A percentile compares a stretch with the other conserved stretches of the same genome.
phyloP scores from a whole-genome alignment of 2,888 invertebrate genomes.

The Corbicula japonica region DNA sequence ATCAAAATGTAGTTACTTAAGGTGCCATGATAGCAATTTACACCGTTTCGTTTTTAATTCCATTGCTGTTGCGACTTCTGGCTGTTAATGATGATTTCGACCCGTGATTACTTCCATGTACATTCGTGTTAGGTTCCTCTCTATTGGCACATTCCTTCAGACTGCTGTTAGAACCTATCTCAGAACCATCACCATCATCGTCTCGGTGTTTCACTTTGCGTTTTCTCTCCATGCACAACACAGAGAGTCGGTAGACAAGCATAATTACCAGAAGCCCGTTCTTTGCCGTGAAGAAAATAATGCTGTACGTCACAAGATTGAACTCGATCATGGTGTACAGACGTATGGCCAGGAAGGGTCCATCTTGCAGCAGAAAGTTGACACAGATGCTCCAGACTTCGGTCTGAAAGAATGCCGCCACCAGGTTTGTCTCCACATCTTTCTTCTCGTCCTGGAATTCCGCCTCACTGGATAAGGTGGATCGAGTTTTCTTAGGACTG shows the following conservation, averaged over 20 bases:
- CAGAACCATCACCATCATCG: neutral
- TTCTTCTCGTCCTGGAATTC: slow-evolving; percentile 31
- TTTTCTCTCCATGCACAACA: slow-evolving; percentile 59
- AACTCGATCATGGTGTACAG: slow-evolving; percentile 94
- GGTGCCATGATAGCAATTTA: too few relatives aligned
- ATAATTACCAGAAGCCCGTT: slow-evolving; percentile 74
- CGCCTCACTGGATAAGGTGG: slow-evolving; percentile 31
- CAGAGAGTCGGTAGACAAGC: slow-evolving; percentile 67
- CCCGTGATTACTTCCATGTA: too few relatives aligned
- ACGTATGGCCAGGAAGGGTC: slow-evolving; percentile 76
- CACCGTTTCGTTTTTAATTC: too few relatives aligned
- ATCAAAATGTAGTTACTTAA: too few relatives aligned
- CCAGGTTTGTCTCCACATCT: slow-evolving; percentile 16
- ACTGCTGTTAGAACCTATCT: neutral
- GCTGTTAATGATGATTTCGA: too few relatives aligned
- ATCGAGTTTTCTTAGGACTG: slow-evolving; percentile 67
- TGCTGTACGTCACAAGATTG: slow-evolving; percentile 86
- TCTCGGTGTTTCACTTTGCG: slow-evolving; percentile 11
- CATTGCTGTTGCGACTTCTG: too few relatives aligned
- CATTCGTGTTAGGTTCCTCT: too few relatives aligned
- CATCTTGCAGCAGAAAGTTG: slow-evolving; percentile 80
- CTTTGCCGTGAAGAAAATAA: slow-evolving; percentile 82
- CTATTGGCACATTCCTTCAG: too few relatives aligned
- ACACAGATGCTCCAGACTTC: slow-evolving; percentile 87
- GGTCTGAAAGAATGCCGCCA: slow-evolving; percentile 65